A percentile compares a stretch with the other conserved stretches of the same genome.
These are phyloP conservation scores for Danio albolineatus DNA, from an alignment of 2,797 vertebrate species.

Conservation along the genomic window DNA sequence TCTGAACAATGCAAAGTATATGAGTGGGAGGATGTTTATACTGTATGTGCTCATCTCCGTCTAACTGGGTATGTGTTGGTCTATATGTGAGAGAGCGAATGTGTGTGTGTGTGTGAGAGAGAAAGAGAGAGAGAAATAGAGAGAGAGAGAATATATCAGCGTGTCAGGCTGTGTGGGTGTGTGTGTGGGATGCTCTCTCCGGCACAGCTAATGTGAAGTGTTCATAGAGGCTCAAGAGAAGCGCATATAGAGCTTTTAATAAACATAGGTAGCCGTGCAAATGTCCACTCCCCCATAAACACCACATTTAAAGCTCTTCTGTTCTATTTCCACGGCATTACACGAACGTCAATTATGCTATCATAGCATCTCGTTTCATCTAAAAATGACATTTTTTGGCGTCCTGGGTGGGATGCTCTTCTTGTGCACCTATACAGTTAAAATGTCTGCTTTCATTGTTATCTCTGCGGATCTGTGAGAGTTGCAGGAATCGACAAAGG, in stretches of 20 bases:
- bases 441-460: conserved; percentile 13
- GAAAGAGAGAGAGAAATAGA: background rate
- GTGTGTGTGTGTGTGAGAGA: conserved; percentile 5
- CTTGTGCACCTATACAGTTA: background rate
- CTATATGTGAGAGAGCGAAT: background rate
- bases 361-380: conserved; percentile 18
- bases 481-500: conserved; percentile 43
- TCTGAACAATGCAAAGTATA: conserved; percentile 52
- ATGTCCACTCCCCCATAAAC: conserved; percentile 38
- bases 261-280: conserved; percentile 51
- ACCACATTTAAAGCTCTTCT: conserved; percentile 19
- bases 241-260: conserved; percentile 44
- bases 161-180: conserved; percentile 54
- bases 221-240: conserved; percentile 51
- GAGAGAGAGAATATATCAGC: conserved; percentile 27
- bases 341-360: conserved; percentile 4
- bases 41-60: conserved; percentile 29
- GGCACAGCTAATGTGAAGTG: conserved; percentile 56
- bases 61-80: conserved; percentile 38
- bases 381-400: conserved; percentile 4
- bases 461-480: conserved; percentile 28
- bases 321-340: conserved; percentile 16
- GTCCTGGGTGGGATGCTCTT: background rate
- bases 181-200: conserved; percentile 61
- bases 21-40: conserved; percentile 53